Percentiles rank a stretch among this genome's conserved stretches.
Evolutionary conservation across 2,113 vertebrate species (phyloP).

Genomic region (Athene cunicularia): DNA sequence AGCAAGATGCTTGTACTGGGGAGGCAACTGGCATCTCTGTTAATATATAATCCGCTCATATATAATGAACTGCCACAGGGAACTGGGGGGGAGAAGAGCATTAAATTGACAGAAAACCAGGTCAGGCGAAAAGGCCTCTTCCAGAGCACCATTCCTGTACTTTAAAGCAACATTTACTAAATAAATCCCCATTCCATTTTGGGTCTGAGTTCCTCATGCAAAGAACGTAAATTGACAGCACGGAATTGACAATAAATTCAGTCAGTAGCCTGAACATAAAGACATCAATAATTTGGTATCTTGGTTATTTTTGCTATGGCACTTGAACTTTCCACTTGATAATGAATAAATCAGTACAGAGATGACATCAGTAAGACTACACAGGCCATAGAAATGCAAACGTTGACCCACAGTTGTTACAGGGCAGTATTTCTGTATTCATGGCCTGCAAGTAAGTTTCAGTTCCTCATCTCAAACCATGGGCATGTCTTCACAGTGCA

Average conservation of each 20-base stretch:
- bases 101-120: background rate
- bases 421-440: background rate
- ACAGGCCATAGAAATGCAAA: background rate
- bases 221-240: background rate
- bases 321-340: background rate
- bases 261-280: background rate
- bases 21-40: background rate
- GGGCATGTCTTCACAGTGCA: background rate
- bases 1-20: background rate
- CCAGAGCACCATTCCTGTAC: background rate
- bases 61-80: background rate
- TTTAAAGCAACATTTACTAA: background rate
- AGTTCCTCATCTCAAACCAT: background rate
- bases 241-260: background rate
- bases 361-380: background rate
- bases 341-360: background rate
- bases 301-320: background rate
- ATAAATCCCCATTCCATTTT: background rate
- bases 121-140: background rate
- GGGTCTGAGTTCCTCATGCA: background rate
- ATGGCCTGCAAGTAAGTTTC: background rate
- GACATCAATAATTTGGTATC: background rate
- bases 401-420: background rate
- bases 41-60: background rate
- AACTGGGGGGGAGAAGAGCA: background rate